phyloP scores from a whole-genome alignment of 1,140 invertebrate genomes.

The Anthonomus grandis region DNA sequence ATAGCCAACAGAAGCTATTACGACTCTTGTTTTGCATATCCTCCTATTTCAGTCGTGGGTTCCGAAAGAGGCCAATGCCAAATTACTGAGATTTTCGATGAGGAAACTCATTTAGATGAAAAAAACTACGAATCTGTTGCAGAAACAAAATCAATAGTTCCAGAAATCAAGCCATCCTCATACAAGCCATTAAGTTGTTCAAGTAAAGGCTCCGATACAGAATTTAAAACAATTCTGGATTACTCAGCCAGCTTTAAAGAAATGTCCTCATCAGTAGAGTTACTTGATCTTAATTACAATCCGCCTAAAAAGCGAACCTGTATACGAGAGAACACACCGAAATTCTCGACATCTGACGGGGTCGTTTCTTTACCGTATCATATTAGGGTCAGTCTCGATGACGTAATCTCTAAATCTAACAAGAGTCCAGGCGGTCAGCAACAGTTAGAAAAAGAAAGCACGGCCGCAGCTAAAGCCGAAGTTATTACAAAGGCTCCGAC shows the following conservation, averaged over 20 bases:
- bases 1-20: constrained; percentile 13
- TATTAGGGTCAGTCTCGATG: constrained; percentile 8
- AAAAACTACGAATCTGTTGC: background rate
- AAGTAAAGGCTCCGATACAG: background rate
- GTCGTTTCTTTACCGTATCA: constrained; percentile 1
- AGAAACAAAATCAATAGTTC: background rate
- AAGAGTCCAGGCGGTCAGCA: too few relatives aligned
- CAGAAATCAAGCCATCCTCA: background rate
- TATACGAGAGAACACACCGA: constrained; percentile 10
- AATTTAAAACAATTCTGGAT: constrained; percentile 5
- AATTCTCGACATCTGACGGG: constrained; percentile 5
- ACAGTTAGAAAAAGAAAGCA: background rate
- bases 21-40: constrained; percentile 6
- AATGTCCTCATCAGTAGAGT: constrained; percentile 8
- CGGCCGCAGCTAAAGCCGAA: too few relatives aligned
- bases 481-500: too few relatives aligned
- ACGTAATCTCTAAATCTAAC: background rate
- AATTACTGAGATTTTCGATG: constrained; percentile 15
- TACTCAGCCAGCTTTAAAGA: background rate
- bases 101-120: background rate
- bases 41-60: too few relatives aligned
- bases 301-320: constrained; percentile 17
- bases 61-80: background rate
- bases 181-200: too few relatives aligned
- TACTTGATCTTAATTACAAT: constrained; percentile 17